These are phyloP conservation scores for Mythimna loreyi DNA, from an alignment of 2,888 invertebrate species.

Conservation along the genomic window DNA sequence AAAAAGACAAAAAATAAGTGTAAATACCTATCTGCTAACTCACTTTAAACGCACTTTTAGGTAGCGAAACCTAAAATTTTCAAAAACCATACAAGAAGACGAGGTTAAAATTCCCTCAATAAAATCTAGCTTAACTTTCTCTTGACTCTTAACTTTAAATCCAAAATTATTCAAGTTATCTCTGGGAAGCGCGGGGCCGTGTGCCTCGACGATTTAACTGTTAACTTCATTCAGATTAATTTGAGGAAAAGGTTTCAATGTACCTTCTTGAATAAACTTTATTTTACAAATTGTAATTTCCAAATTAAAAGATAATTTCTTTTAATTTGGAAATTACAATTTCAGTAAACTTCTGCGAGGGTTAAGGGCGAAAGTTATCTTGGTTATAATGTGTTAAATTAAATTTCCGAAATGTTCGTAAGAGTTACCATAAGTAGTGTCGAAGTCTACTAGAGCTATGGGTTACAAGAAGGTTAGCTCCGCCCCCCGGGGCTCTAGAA, in stretches of 20 bases:
- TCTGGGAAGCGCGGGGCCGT: slow-evolving; percentile 21
- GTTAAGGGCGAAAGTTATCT: background rate
- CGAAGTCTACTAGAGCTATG: no score
- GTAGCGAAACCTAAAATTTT: background rate
- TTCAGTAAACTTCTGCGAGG: slow-evolving; percentile 1
- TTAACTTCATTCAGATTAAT: slow-evolving; percentile 31
- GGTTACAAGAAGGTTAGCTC: no score
- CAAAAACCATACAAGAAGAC: background rate
- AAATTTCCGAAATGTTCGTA: no score
- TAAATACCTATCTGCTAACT: background rate
- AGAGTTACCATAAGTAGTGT: no score
- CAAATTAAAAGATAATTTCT: no score
- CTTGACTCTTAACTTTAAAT: slow-evolving; percentile 34
- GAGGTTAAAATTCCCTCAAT: background rate
- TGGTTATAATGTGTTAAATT: no score
- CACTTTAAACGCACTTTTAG: background rate
- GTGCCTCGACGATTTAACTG: slow-evolving; percentile 36
- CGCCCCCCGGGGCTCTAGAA: no score
- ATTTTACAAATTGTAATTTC: slow-evolving; percentile 29
- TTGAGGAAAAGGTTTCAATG: slow-evolving; percentile 19
- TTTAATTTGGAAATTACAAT: slow-evolving; percentile 22
- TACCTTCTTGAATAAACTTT: background rate
- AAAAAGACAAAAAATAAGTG: no score
- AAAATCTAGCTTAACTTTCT: slow-evolving; percentile 13
- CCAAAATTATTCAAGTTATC: slow-evolving; percentile 32